A percentile compares a stretch with the other conserved stretches of the same genome.
Conservation (phyloP, 1,140 invertebrate species). For the Diprion similis region DNA sequence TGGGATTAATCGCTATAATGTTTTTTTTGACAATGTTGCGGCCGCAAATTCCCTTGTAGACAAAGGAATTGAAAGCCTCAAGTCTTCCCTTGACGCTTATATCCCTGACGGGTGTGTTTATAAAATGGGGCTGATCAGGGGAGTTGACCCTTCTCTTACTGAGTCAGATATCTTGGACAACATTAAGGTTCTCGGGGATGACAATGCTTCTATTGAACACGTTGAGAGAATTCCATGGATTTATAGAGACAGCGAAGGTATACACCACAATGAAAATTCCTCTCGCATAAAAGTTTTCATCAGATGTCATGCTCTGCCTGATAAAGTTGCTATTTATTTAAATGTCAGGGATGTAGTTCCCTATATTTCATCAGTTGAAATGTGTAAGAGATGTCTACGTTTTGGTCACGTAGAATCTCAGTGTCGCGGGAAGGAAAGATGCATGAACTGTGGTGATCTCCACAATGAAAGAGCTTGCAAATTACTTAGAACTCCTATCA, state of each 20-base stretch:
- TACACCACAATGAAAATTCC: not conserved
- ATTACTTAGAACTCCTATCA: not conserved
- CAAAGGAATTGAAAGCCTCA: too few relatives aligned
- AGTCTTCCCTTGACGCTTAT: too few relatives aligned
- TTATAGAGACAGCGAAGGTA: not conserved
- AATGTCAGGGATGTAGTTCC: not conserved
- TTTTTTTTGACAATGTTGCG: too few relatives aligned
- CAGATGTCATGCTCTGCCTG: not conserved
- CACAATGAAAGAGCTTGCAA: not conserved
- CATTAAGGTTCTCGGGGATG: too few relatives aligned
- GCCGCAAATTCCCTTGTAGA: too few relatives aligned
- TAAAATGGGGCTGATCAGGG: too few relatives aligned
- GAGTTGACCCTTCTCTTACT: too few relatives aligned
- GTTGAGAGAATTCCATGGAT: not conserved
- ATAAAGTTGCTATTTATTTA: not conserved
- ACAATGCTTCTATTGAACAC: not conserved
- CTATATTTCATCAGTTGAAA: slow-evolving; percentile 4
- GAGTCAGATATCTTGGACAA: too few relatives aligned
- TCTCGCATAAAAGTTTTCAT: not conserved
- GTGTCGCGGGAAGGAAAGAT: not conserved
- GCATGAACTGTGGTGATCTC: slow-evolving; percentile 6
- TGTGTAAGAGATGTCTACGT: slow-evolving; percentile 17
- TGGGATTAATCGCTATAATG: too few relatives aligned
- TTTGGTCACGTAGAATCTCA: slow-evolving; percentile 1
- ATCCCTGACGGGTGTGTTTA: too few relatives aligned